Conservation (phyloP, 2,888 invertebrate species). For the Merodon equestris region DNA sequence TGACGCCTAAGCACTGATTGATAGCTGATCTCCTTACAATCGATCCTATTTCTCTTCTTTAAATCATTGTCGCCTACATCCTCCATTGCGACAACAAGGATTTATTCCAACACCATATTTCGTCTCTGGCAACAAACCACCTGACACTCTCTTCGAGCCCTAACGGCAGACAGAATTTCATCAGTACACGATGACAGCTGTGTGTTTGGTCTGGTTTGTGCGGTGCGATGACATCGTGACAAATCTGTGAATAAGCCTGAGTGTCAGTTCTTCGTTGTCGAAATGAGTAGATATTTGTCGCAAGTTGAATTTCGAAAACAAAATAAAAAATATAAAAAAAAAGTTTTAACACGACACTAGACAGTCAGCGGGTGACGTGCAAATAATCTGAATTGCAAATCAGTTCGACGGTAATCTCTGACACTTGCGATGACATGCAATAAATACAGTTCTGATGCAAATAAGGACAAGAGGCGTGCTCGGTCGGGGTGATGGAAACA, state of each 20-base stretch:
- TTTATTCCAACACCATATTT: slow-evolving; percentile 25
- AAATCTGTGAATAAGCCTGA: slow-evolving; percentile 59
- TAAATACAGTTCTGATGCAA: slow-evolving; percentile 54
- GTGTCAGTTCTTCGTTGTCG: slow-evolving; percentile 44
- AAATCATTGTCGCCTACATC: not conserved
- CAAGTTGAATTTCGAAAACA: not conserved
- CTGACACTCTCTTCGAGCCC: not conserved
- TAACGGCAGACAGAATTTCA: slow-evolving; percentile 40
- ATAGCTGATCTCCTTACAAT: no score
- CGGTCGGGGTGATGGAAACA: no score
- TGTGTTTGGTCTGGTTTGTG: slow-evolving; percentile 12
- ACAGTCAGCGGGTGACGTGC: slow-evolving; percentile 39
- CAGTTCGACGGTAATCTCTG: slow-evolving; percentile 64
- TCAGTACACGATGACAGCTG: slow-evolving; percentile 47
- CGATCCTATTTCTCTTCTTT: not conserved
- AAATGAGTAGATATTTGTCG: slow-evolving; percentile 50
- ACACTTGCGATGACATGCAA: slow-evolving; percentile 51
- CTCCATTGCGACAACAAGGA: slow-evolving; percentile 4
- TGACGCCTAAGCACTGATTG: no score
- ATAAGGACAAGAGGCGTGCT: slow-evolving; percentile 38
- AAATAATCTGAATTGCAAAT: slow-evolving; percentile 67
- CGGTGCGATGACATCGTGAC: slow-evolving; percentile 54
- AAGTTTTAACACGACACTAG: no score
- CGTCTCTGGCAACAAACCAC: slow-evolving; percentile 14
- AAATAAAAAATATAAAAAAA: slow-evolving; percentile 30